A percentile compares a stretch with the other conserved stretches of the same genome.
These are phyloP conservation scores for Collichthys lucidus DNA, from an alignment of 2,113 vertebrate genomes.

Conservation along the genomic window DNA sequence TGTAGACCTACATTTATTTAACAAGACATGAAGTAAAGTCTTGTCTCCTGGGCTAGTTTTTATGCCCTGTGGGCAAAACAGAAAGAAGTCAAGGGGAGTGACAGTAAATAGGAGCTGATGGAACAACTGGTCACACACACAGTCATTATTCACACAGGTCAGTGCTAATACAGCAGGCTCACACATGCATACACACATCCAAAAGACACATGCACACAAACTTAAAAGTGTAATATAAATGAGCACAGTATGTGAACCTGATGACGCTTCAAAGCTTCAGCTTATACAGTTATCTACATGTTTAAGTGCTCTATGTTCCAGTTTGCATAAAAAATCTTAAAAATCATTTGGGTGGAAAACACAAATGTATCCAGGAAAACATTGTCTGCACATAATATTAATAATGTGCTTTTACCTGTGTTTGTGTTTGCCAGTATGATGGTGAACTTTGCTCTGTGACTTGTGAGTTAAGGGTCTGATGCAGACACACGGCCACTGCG, in stretches of 20 bases:
- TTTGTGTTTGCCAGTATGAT: background rate
- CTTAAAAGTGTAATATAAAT: background rate
- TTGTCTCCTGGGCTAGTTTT: conserved; percentile 42
- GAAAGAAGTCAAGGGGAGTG: conserved; percentile 37
- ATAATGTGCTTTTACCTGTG: background rate
- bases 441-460: conserved; percentile 11
- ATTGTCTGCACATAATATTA: background rate
- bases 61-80: conserved; percentile 45
- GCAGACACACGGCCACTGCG: background rate
- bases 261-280: background rate
- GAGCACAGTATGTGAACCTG: background rate
- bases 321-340: background rate
- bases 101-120: conserved; percentile 54
- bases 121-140: conserved; percentile 52
- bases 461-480: conserved; percentile 8
- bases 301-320: background rate
- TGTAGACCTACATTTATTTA: conserved; percentile 16
- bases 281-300: background rate
- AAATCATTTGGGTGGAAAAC: background rate
- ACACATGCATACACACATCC: background rate
- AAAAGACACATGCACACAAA: background rate
- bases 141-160: conserved; percentile 45
- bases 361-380: background rate
- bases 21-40: conserved; percentile 39
- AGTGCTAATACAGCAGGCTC: conserved; percentile 17